Conservation (phyloP, 2,797 vertebrate species). For the Psittacula echo region DNA sequence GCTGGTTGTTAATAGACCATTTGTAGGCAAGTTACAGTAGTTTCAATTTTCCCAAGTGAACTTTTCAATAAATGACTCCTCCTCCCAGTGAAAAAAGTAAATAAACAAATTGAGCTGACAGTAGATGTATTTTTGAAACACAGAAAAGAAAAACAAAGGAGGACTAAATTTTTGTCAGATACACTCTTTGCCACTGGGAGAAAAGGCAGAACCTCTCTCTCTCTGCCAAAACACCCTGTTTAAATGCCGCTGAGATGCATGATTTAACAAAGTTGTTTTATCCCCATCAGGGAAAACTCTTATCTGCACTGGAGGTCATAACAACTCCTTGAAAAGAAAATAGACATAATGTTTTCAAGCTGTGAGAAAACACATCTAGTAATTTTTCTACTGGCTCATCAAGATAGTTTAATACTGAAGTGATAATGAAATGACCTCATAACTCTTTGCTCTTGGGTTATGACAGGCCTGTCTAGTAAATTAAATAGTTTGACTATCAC, state of each 20-base stretch:
- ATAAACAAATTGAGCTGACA: not conserved
- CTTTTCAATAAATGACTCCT: not conserved
- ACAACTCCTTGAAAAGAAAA: slow-evolving; percentile 42
- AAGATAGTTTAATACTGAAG: not conserved
- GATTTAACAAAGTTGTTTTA: not conserved
- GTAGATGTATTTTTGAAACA: not conserved
- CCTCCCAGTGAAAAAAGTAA: not conserved
- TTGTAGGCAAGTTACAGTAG: not conserved
- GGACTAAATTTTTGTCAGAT: not conserved
- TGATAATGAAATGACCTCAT: slow-evolving; percentile 39
- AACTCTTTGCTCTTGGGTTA: slow-evolving; percentile 25
- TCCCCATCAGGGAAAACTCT: not conserved
- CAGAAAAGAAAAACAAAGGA: not conserved
- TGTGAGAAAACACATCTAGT: slow-evolving; percentile 2
- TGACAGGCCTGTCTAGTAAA: not conserved
- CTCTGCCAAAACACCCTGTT: not conserved
- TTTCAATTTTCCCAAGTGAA: not conserved
- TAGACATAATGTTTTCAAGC: not conserved
- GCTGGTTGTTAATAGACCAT: not conserved
- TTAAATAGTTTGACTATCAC: not conserved
- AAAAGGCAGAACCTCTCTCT: not conserved
- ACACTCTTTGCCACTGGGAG: not conserved
- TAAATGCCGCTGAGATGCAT: not conserved
- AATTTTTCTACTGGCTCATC: slow-evolving; percentile 10
- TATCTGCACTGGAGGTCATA: slow-evolving; percentile 2